These are phyloP conservation scores for Penelope pileata DNA, from an alignment of 2,113 vertebrate genomes.

Conservation along the genomic window DNA sequence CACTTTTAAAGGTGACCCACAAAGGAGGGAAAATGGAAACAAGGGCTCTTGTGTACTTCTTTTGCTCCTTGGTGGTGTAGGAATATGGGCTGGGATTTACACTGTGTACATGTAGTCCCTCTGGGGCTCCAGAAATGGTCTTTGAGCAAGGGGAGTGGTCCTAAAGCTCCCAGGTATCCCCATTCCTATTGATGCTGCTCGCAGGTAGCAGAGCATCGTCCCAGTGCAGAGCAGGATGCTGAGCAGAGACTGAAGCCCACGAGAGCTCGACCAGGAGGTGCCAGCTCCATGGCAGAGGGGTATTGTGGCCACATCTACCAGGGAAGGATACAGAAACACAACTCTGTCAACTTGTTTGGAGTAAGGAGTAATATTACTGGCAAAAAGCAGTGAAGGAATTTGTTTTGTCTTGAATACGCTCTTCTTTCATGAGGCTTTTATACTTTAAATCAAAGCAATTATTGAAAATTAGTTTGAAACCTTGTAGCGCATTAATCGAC, in stretches of 20 bases:
- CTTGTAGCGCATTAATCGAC: neutral
- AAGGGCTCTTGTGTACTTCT: neutral
- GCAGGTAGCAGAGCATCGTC: accelerated
- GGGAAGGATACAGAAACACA: accelerated
- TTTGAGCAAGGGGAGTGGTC: neutral
- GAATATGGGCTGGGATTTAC: neutral
- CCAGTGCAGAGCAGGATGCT: neutral
- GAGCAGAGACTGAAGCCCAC: accelerated
- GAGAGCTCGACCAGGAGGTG: neutral
- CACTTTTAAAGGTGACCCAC: neutral
- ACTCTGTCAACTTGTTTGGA: neutral
- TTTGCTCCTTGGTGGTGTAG: neutral
- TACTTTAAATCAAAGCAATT: neutral
- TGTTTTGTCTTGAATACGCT: neutral
- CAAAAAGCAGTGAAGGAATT: neutral
- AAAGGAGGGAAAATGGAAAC: neutral
- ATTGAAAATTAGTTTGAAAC: neutral
- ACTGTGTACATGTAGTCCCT: neutral
- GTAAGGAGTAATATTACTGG: neutral
- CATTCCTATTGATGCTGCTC: neutral
- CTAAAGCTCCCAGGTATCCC: neutral
- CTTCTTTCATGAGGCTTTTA: neutral
- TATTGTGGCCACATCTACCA: accelerated
- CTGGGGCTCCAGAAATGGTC: neutral
- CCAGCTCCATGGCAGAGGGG: accelerated